Evolutionary conservation across 1,140 invertebrate genomes (phyloP).

Genomic region (Gryon sp.): DNA sequence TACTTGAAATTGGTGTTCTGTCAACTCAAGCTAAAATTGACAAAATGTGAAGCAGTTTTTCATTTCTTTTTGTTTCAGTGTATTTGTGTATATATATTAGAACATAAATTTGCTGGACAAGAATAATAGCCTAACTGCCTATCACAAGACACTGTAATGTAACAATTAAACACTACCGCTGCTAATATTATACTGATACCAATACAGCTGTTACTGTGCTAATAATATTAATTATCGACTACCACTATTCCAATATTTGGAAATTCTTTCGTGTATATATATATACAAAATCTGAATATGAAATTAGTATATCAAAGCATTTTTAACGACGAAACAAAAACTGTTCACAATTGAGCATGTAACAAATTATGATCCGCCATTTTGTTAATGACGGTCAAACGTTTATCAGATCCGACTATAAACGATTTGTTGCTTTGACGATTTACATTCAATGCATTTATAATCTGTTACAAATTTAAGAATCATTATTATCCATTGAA

Average conservation of each 20-base stretch:
- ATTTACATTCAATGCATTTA: too few species aligned
- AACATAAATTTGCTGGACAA: constrained; percentile 9
- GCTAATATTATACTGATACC: constrained; percentile 30
- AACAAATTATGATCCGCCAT: background rate
- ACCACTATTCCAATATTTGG: constrained; percentile 33
- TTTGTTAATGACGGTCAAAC: background rate
- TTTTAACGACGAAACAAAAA: constrained; percentile 15
- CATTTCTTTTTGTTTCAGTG: too few species aligned
- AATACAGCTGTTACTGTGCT: constrained; percentile 38
- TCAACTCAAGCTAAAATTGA: too few species aligned
- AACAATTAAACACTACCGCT: constrained; percentile 29
- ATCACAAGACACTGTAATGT: constrained; percentile 37
- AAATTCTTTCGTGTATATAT: constrained; percentile 35
- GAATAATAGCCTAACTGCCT: constrained; percentile 44
- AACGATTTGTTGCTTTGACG: background rate
- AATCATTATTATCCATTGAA: constrained; percentile 5
- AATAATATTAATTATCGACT: constrained; percentile 32
- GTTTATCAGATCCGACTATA: constrained; percentile 6
- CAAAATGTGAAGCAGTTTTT: too few species aligned
- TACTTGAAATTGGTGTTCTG: too few species aligned
- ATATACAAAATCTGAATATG: constrained; percentile 25
- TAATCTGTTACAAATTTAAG: background rate
- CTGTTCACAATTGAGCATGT: constrained; percentile 3
- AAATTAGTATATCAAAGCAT: constrained; percentile 17
- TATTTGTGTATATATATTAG: too few species aligned